These are phyloP conservation scores for Babylonia areolata DNA, from an alignment of 1,140 invertebrate genomes.

Conservation along the genomic window DNA sequence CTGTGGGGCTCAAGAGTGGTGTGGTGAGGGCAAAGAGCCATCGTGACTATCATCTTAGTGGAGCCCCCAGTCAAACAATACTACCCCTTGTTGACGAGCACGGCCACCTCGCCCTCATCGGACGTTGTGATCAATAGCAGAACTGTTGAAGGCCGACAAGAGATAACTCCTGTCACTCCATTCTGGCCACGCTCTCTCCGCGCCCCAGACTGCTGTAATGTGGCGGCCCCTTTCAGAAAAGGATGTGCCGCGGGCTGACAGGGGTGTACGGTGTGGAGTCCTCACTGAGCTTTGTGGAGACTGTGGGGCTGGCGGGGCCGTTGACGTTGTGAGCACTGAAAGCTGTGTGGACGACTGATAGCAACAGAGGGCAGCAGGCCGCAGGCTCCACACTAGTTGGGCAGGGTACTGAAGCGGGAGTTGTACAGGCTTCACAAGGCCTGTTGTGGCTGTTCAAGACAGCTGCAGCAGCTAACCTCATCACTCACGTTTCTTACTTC, in stretches of 20 bases:
- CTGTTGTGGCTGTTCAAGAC: no score
- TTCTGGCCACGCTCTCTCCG: background rate
- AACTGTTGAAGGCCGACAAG: background rate
- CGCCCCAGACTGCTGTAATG: background rate
- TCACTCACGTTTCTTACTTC: no score
- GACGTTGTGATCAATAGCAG: slow-evolving; percentile 11
- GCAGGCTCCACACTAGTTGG: no score
- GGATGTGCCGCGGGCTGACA: no score
- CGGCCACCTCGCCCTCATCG: background rate
- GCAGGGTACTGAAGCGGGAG: no score
- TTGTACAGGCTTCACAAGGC: no score
- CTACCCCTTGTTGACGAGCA: slow-evolving; percentile 21
- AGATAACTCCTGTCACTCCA: background rate
- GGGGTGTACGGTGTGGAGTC: no score
- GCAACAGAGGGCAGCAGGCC: background rate
- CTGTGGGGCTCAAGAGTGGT: background rate
- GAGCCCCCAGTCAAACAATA: slow-evolving; percentile 20
- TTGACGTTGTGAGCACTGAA: background rate
- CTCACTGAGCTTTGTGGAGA: background rate
- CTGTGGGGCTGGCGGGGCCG: background rate
- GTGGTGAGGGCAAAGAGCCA: background rate
- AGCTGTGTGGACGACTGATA: background rate
- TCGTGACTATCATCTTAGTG: slow-evolving; percentile 5
- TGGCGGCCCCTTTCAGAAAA: slow-evolving; percentile 4
- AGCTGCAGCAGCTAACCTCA: no score